These are phyloP conservation scores for Xestobium rufovillosum DNA, from an alignment of 2,888 invertebrate genomes.

Conservation along the genomic window DNA sequence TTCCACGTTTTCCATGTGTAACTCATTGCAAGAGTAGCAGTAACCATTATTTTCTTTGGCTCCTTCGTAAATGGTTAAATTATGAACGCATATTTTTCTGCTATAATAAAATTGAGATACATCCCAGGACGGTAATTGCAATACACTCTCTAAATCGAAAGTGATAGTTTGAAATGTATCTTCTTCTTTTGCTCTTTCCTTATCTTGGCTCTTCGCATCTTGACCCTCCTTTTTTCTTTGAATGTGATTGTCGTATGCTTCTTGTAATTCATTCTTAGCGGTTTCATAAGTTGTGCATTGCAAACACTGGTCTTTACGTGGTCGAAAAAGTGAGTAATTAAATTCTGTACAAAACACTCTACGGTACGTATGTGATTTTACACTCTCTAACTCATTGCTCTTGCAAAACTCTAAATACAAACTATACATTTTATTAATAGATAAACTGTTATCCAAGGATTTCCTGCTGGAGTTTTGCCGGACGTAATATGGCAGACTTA, in stretches of 20 bases:
- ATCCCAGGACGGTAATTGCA: not conserved
- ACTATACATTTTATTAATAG: not conserved
- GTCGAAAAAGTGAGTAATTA: not conserved
- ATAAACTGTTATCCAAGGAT: not conserved
- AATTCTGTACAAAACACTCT: not conserved
- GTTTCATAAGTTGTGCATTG: not conserved
- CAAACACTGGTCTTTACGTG: not conserved
- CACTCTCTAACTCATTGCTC: not conserved
- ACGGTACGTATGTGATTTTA: not conserved
- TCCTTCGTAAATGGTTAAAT: not conserved
- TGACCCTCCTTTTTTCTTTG: not conserved
- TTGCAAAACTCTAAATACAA: not conserved
- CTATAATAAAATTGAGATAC: conserved; percentile 1
- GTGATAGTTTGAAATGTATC: not conserved
- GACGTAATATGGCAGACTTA: not conserved
- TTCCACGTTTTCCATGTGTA: too few species aligned
- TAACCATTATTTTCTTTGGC: too few species aligned
- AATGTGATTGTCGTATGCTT: not conserved
- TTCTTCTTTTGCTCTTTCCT: not conserved
- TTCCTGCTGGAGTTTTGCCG: not conserved
- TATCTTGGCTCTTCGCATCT: not conserved
- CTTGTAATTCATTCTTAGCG: not conserved
- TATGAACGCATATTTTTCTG: not conserved
- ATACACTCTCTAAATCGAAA: conserved; percentile 1
- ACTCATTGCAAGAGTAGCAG: too few species aligned